phyloP scores from a whole-genome alignment of 2,888 invertebrate species.

The Caenorhabditis becei region DNA sequence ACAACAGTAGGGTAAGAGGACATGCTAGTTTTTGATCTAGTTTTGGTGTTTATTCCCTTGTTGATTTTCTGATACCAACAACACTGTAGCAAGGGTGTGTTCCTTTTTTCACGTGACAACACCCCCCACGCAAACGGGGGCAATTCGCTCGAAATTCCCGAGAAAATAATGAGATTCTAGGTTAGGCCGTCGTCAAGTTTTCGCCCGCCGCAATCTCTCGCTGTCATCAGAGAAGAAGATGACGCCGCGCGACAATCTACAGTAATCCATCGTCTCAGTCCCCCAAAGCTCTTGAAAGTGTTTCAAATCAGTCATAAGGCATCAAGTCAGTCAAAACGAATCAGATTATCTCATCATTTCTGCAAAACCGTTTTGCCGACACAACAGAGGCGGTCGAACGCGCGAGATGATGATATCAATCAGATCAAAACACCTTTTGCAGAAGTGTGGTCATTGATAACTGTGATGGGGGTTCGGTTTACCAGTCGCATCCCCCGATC shows the following conservation, averaged over 20 bases:
- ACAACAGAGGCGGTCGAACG: constrained; percentile 1
- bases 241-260: constrained; percentile 35
- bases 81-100: constrained; percentile 30
- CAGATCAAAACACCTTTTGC: constrained; percentile 52
- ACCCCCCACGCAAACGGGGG: constrained; percentile 20
- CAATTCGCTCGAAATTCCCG: constrained; percentile 9
- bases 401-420: constrained; percentile 38
- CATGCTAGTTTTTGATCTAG: neutral
- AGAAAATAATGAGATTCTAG: constrained; percentile 56
- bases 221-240: neutral
- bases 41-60: neutral
- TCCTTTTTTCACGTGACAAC: neutral
- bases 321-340: constrained; percentile 3
- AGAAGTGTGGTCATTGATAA: constrained; percentile 50
- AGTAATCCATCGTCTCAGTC: constrained; percentile 9
- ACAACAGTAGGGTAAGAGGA: constrained; percentile 3
- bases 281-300: neutral
- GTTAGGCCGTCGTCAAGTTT: constrained; percentile 27
- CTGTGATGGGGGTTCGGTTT: constrained; percentile 1
- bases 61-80: neutral
- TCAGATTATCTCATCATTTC: constrained; percentile 30
- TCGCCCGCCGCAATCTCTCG: constrained; percentile 26
- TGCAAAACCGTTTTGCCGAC: constrained; percentile 29
- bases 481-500: neutral
- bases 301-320: neutral